These are phyloP conservation scores for Lepus timidus DNA, from an alignment of 2,113 vertebrate genomes.

Conservation along the genomic window DNA sequence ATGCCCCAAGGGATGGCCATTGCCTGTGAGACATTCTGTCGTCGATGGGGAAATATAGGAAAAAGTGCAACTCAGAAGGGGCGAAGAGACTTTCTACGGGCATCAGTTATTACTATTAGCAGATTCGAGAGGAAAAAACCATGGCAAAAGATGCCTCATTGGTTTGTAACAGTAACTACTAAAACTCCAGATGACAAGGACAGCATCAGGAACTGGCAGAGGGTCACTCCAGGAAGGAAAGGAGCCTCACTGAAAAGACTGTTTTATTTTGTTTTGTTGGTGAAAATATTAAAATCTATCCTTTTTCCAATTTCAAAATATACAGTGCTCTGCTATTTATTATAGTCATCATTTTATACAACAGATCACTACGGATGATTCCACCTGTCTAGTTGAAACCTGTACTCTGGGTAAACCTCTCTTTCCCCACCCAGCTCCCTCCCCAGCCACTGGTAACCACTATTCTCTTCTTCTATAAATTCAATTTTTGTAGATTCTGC, in stretches of 20 bases:
- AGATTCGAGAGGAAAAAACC: not conserved
- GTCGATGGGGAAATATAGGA: not conserved
- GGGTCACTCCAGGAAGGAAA: not conserved
- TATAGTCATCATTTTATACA: not conserved
- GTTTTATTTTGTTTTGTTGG: not conserved
- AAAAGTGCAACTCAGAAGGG: not conserved
- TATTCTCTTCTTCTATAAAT: not conserved
- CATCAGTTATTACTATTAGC: not conserved
- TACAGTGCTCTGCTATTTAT: not conserved
- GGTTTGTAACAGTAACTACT: not conserved
- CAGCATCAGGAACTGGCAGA: not conserved
- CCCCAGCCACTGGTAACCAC: not conserved
- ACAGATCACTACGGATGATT: not conserved
- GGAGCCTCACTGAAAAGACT: conserved; percentile 92
- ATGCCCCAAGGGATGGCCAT: not conserved
- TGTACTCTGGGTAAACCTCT: not conserved
- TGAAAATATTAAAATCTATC: not conserved
- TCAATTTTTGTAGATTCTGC: not conserved
- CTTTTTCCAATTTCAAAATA: not conserved
- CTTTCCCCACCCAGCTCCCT: too few species aligned
- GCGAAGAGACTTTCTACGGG: not conserved
- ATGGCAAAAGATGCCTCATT: not conserved
- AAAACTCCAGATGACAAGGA: not conserved
- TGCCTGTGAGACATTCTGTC: not conserved
- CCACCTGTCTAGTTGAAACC: not conserved